Percentiles rank a stretch among this genome's conserved stretches.
Conservation (phyloP, 2,113 vertebrate genomes). For the Carassius gibelio region DNA sequence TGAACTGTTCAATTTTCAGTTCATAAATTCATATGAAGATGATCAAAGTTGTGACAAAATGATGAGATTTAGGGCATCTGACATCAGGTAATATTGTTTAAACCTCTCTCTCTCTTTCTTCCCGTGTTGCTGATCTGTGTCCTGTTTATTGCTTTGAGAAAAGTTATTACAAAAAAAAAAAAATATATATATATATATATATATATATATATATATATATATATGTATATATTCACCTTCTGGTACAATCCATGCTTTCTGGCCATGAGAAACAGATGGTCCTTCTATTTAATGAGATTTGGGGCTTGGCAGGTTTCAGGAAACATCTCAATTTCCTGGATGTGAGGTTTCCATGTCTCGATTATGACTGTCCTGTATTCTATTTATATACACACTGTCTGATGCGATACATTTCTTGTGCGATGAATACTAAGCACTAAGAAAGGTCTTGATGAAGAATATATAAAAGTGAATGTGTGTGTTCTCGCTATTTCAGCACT, state of each 20-base stretch:
- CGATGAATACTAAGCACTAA: slow-evolving; percentile 8
- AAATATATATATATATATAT: too few relatives aligned
- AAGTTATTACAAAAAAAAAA: slow-evolving; percentile 22
- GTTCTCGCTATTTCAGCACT: slow-evolving; percentile 23
- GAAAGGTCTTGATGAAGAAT: slow-evolving; percentile 11
- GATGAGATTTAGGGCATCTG: slow-evolving; percentile 17
- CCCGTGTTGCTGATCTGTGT: not conserved
- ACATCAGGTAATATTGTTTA: slow-evolving; percentile 26
- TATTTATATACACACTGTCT: slow-evolving; percentile 2
- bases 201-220: too few relatives aligned
- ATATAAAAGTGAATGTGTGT: not conserved
- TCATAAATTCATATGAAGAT: slow-evolving; percentile 13
- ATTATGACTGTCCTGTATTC: slow-evolving; percentile 24
- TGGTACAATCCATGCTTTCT: slow-evolving; percentile 27
- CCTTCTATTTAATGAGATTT: slow-evolving; percentile 45
- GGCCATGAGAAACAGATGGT: slow-evolving; percentile 39
- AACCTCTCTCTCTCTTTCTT: slow-evolving; percentile 9
- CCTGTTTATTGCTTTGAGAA: slow-evolving; percentile 27
- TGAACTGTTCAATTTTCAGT: not conserved
- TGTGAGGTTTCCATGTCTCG: not conserved
- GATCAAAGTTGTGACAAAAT: not conserved
- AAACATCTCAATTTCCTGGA: slow-evolving; percentile 38
- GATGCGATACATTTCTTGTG: not conserved
- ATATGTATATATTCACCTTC: slow-evolving; percentile 23
- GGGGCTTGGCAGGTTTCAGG: slow-evolving; percentile 29